Conservation (phyloP, 2,888 invertebrate genomes). For the Liopterus haemorrhoidalis region DNA sequence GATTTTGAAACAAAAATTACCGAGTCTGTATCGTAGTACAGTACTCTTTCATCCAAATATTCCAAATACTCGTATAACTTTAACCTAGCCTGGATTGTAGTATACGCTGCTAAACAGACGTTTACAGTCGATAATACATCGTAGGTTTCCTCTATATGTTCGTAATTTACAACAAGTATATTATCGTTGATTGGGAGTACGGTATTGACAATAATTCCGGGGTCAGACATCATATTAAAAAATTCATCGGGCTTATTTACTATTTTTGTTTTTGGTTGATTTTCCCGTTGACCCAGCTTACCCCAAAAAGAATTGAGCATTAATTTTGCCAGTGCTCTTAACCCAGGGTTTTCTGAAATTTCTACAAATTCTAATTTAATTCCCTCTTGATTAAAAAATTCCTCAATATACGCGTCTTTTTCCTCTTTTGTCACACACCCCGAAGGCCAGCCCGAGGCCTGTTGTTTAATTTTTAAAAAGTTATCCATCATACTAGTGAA, state of each 20-base stretch:
- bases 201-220: conserved; percentile 24
- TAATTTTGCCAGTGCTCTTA: conserved; percentile 27
- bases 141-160: conserved; percentile 24
- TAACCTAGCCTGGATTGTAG: conserved; percentile 29
- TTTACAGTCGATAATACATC: conserved; percentile 29
- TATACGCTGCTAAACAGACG: conserved; percentile 39
- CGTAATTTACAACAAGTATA: conserved; percentile 26
- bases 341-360: conserved; percentile 26
- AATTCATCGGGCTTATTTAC: conserved; percentile 19
- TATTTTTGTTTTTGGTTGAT: conserved; percentile 23
- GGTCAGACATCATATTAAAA: conserved; percentile 25
- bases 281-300: conserved; percentile 25
- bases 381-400: conserved; percentile 24
- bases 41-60: conserved; percentile 32
- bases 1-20: conserved; percentile 34
- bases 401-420: conserved; percentile 19
- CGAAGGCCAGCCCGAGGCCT: conserved; percentile 33
- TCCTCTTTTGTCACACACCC: conserved; percentile 27
- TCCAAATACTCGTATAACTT: conserved; percentile 31
- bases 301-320: conserved; percentile 33
- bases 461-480: conserved; percentile 36
- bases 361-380: conserved; percentile 14
- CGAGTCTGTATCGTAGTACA: conserved; percentile 42
- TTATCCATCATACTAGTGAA: conserved; percentile 38
- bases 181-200: conserved; percentile 27